phyloP scores from a whole-genome alignment of 2,113 vertebrate species.

The Anolis sagrei region DNA sequence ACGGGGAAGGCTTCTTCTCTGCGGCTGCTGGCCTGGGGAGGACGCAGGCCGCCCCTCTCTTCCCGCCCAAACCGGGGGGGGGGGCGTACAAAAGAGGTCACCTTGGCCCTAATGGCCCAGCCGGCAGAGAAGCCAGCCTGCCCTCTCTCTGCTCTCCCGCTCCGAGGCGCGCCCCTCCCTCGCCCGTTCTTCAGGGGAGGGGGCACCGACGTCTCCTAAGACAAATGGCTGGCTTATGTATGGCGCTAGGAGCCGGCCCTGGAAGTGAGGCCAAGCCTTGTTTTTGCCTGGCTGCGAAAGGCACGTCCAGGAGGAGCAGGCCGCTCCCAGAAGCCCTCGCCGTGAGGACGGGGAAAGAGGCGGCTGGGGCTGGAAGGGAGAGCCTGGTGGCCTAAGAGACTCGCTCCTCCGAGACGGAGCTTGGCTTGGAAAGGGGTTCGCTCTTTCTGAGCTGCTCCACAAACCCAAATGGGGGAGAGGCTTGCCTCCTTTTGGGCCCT shows the following conservation, averaged over 20 bases:
- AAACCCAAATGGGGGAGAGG: too few species aligned
- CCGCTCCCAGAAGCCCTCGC: not conserved
- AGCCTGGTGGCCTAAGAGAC: too few species aligned
- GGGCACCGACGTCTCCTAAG: not conserved
- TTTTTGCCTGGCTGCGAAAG: not conserved
- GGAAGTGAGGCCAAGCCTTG: not conserved
- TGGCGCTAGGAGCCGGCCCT: too few species aligned
- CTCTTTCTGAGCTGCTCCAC: too few species aligned
- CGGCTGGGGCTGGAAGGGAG: too few species aligned
- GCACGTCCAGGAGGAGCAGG: constrained; percentile 3
- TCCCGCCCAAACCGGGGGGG: constrained; percentile 7
- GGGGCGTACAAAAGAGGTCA: not conserved
- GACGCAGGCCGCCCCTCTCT: constrained; percentile 12
- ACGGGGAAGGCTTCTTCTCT: not conserved
- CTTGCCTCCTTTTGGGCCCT: too few species aligned
- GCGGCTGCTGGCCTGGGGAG: not conserved
- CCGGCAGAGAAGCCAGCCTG: constrained; percentile 3
- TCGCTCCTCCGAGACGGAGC: too few species aligned
- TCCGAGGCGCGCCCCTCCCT: constrained; percentile 48
- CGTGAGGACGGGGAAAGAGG: too few species aligned
- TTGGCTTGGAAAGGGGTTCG: too few species aligned
- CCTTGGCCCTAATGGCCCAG: constrained; percentile 13
- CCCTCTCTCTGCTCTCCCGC: not conserved
- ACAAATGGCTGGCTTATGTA: not conserved
- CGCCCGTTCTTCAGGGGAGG: constrained; percentile 30